phyloP scores from a whole-genome alignment of 1,140 invertebrate genomes.

The Drosophila albomicans region DNA sequence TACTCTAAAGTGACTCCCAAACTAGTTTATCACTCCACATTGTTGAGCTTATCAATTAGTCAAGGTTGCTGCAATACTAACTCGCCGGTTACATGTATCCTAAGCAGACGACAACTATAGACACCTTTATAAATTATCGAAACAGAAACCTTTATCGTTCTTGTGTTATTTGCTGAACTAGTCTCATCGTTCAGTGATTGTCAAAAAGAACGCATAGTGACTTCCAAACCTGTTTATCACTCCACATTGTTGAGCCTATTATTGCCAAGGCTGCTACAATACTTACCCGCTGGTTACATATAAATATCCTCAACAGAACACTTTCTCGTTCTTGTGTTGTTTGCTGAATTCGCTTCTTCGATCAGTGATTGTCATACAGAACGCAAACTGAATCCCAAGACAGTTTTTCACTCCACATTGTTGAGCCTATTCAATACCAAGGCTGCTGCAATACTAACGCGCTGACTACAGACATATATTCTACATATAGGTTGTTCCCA shows the following conservation, averaged over 20 bases:
- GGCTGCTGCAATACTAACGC: constrained; percentile 45
- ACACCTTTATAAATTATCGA: neutral
- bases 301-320: neutral
- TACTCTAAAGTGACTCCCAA: constrained; percentile 54
- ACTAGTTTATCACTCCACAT: too few relatives aligned
- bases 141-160: constrained; percentile 41
- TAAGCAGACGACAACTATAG: neutral
- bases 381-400: constrained; percentile 56
- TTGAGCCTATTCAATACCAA: constrained; percentile 25
- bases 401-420: constrained; percentile 48
- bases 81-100: neutral
- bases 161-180: constrained; percentile 65
- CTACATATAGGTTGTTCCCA: neutral
- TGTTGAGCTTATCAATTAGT: neutral
- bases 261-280: too few relatives aligned
- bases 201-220: constrained; percentile 72
- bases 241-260: too few relatives aligned
- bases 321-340: constrained; percentile 73
- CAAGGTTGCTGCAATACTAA: too few relatives aligned
- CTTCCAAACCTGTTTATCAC: neutral
- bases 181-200: constrained; percentile 57
- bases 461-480: constrained; percentile 25
- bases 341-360: constrained; percentile 46
- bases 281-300: too few relatives aligned
- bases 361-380: constrained; percentile 80